phyloP scores from a whole-genome alignment of 2,888 invertebrate species.

The Chromoteleia sp. region DNA sequence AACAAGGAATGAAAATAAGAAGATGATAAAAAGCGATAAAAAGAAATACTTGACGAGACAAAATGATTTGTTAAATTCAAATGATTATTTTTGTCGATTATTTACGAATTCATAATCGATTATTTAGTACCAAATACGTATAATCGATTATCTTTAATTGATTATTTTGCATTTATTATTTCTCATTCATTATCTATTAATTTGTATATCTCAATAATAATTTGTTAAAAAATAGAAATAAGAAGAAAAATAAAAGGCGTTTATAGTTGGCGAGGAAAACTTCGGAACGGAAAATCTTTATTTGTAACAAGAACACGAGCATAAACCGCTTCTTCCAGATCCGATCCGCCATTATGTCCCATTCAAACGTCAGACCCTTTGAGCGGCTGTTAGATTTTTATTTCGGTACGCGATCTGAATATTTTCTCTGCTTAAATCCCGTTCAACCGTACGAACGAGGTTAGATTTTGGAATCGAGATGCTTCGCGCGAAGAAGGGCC shows the following conservation, averaged over 20 bases:
- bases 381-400: conserved; percentile 75
- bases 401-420: conserved; percentile 72
- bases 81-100: too few species aligned
- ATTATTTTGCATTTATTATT: too few species aligned
- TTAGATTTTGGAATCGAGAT: conserved; percentile 64
- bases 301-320: conserved; percentile 59
- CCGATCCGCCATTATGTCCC: conserved; percentile 67
- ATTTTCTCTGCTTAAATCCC: conserved; percentile 72
- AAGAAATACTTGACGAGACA: too few species aligned
- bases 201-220: too few species aligned
- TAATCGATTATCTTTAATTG: too few species aligned
- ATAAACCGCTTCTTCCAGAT: conserved; percentile 45
- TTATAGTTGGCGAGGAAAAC: conserved; percentile 20
- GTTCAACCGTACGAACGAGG: conserved; percentile 59
- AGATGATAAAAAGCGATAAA: too few species aligned
- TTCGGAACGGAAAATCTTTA: conserved; percentile 66
- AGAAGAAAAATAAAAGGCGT: conserved; percentile 16
- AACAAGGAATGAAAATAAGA: too few species aligned
- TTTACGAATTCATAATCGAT: too few species aligned
- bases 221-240: neutral
- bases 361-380: conserved; percentile 74
- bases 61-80: too few species aligned
- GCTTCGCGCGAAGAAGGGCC: conserved; percentile 64
- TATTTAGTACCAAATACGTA: too few species aligned
- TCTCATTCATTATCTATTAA: too few species aligned